Percentiles rank a stretch among this genome's conserved stretches.
Evolutionary conservation across 35 echinoderm and acorn worm species (phyloP).

Genomic region (Anneissia japonica): DNA sequence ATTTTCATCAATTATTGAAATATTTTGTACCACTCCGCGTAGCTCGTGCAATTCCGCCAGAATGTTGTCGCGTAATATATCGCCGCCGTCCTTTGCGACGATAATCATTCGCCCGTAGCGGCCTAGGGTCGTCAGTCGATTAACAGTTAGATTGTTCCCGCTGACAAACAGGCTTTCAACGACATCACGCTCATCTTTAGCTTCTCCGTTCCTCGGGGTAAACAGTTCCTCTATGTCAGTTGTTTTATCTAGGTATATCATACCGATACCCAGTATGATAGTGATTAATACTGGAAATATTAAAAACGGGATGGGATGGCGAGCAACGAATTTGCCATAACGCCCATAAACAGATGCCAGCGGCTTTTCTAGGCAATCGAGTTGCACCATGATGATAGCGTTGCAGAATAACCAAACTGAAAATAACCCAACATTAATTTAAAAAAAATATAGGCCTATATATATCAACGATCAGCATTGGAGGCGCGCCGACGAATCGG

Average conservation of each 20-base stretch:
- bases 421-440: no score
- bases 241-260: constrained; percentile 22
- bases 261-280: constrained; percentile 5
- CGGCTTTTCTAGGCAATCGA: background rate
- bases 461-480: no score
- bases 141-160: background rate
- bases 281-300: background rate
- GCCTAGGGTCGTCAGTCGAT: background rate
- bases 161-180: constrained; percentile 23
- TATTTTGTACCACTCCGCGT: background rate
- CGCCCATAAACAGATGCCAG: background rate
- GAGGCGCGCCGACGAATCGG: no score
- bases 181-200: constrained; percentile 12
- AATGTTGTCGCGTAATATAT: background rate
- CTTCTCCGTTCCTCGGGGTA: constrained; percentile 22
- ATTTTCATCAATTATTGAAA: background rate
- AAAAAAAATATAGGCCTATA: no score
- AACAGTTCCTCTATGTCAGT: constrained; percentile 23
- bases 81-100: background rate
- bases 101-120: constrained; percentile 5
- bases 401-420: background rate
- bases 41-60: background rate
- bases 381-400: background rate
- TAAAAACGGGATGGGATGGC: constrained; percentile 5
- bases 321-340: background rate